Conservation (phyloP, 2,888 invertebrate genomes). For the Phortica okadai region DNA sequence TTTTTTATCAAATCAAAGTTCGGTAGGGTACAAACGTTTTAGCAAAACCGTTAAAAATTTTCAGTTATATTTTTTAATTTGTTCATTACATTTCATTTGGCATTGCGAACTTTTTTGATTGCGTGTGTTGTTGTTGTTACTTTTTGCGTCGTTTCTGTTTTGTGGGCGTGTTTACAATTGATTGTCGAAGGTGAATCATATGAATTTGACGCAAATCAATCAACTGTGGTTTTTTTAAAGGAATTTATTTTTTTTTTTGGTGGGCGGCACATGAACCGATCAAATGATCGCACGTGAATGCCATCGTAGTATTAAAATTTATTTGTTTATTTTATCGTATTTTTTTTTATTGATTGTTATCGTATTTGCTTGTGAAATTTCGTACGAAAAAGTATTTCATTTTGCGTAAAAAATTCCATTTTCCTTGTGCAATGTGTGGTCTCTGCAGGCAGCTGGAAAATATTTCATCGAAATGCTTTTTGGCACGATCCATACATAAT, state of each 20-base stretch:
- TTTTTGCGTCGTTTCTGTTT: background rate
- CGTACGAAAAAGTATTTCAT: constrained; percentile 38
- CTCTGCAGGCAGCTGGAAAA: background rate
- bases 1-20: too few species aligned
- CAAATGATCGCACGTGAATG: constrained; percentile 68
- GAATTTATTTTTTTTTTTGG: constrained; percentile 30
- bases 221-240: constrained; percentile 33
- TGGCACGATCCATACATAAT: too few species aligned
- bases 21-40: too few species aligned
- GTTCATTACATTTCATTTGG: background rate
- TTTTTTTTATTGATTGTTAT: constrained; percentile 34
- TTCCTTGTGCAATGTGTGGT: background rate
- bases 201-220: constrained; percentile 47
- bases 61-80: too few species aligned
- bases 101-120: background rate
- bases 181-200: constrained; percentile 24
- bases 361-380: constrained; percentile 18
- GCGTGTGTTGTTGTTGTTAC: background rate
- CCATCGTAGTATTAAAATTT: constrained; percentile 44
- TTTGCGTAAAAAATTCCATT: background rate
- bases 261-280: constrained; percentile 54
- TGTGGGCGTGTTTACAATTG: constrained; percentile 49
- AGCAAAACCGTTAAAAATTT: too few species aligned
- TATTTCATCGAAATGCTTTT: too few species aligned
- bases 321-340: constrained; percentile 37